phyloP scores from a whole-genome alignment of 2,113 vertebrate species.

The Nesogale talazaci region DNA sequence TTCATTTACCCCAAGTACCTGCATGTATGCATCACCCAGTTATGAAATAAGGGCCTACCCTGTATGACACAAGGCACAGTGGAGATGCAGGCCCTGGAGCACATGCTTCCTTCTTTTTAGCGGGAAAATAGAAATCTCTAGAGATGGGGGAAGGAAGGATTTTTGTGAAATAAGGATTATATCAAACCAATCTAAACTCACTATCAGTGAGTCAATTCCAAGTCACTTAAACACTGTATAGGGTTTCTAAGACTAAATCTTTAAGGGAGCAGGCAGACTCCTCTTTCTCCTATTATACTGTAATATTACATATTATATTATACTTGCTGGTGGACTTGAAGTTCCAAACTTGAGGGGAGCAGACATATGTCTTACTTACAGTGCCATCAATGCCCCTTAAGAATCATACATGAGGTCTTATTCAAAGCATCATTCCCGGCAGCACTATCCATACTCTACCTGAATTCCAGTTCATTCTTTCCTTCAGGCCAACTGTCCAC shows the following conservation, averaged over 20 bases:
- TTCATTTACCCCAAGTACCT: constrained; percentile 40
- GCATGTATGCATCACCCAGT: neutral
- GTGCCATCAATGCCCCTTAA: too few species aligned
- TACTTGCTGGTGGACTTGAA: too few species aligned
- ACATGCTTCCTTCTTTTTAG: neutral
- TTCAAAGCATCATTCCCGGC: neutral
- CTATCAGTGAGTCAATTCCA: too few species aligned
- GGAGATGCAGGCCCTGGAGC: neutral
- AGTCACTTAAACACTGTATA: too few species aligned
- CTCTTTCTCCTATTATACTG: too few species aligned
- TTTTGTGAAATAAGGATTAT: neutral
- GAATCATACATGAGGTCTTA: too few species aligned
- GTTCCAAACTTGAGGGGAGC: too few species aligned
- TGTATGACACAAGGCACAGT: neutral
- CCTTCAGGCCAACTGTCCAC: constrained; percentile 71
- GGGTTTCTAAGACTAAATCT: too few species aligned
- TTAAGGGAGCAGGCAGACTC: too few species aligned
- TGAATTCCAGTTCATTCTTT: constrained; percentile 65
- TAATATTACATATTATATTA: too few species aligned
- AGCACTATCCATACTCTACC: neutral
- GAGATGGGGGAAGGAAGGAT: neutral
- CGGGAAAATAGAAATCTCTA: neutral
- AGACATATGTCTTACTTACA: too few species aligned
- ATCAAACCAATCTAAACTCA: too few species aligned
- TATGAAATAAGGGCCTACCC: neutral